Percentiles rank a stretch among this genome's conserved stretches.
Evolutionary conservation across 1,140 invertebrate species (phyloP).

Genomic region (Paramacrobiotus metropolitanus): DNA sequence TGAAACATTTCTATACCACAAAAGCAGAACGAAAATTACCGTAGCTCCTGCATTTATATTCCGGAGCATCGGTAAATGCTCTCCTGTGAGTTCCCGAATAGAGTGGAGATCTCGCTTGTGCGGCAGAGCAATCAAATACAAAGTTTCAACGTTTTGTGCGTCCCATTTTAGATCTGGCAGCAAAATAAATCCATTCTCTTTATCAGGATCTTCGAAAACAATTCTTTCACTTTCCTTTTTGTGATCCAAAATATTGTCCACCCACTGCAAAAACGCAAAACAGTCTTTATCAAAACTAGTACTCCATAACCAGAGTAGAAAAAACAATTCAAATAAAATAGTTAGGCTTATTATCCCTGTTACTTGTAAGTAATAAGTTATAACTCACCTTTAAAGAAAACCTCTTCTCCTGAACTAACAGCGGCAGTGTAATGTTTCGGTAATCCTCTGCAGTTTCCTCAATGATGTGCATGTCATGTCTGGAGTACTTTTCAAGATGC

Average conservation of each 20-base stretch:
- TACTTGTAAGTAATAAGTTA: no score
- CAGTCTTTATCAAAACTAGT: not conserved
- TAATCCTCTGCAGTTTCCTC: conserved; percentile 65
- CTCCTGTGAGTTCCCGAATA: conserved; percentile 46
- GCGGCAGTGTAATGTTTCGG: conserved; percentile 45
- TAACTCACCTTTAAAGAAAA: conserved; percentile 42
- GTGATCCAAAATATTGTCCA: conserved; percentile 80
- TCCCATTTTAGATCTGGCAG: conserved; percentile 87
- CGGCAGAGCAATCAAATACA: conserved; percentile 61
- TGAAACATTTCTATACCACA: conserved; percentile 3
- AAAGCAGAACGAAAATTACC: conserved; percentile 25
- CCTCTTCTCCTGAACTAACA: conserved; percentile 37
- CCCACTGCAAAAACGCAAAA: conserved; percentile 45
- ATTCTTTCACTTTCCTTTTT: conserved; percentile 65
- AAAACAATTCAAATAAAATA: no score
- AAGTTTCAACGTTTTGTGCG: conserved; percentile 39
- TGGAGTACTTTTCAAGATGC: conserved; percentile 61
- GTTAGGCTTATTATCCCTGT: no score
- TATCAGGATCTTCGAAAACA: conserved; percentile 53
- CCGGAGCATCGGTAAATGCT: conserved; percentile 54
- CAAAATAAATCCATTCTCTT: conserved; percentile 56
- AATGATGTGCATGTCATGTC: conserved; percentile 44
- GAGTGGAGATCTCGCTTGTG: conserved; percentile 47
- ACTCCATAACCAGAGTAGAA: no score
- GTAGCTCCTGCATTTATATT: conserved; percentile 47